phyloP scores from a whole-genome alignment of 2,113 vertebrate species.

The Orthonyx spaldingii region DNA sequence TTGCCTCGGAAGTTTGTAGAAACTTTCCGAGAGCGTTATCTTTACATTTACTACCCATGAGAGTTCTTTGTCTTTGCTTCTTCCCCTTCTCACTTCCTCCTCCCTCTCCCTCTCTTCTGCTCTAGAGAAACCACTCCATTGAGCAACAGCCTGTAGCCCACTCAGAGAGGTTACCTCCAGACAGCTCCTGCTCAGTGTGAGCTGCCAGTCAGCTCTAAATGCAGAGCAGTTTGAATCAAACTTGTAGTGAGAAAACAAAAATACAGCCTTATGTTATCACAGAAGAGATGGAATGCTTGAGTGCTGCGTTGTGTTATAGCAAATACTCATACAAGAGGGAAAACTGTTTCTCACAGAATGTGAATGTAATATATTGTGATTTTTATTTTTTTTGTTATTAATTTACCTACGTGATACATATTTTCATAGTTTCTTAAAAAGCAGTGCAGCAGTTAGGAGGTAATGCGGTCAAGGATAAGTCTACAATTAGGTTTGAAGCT shows the following conservation, averaged over 20 bases:
- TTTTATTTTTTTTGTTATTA: background rate
- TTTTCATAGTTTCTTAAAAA: background rate
- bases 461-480: background rate
- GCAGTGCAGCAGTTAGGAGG: background rate
- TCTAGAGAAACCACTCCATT: background rate
- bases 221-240: background rate
- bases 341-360: background rate
- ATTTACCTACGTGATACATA: background rate
- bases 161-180: background rate
- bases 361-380: background rate
- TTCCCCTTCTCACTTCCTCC: slow-evolving; percentile 37
- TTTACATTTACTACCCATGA: rapidly evolving
- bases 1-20: background rate
- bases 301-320: background rate
- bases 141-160: background rate
- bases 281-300: background rate
- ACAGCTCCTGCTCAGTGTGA: background rate
- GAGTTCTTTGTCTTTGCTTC: background rate
- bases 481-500: background rate
- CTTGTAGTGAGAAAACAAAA: background rate
- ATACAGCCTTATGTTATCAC: background rate
- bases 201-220: background rate
- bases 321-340: background rate
- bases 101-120: background rate
- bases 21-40: background rate